Evolutionary conservation across 2,113 vertebrate genomes (phyloP).

Genomic region (Epinephelus fuscoguttatus): DNA sequence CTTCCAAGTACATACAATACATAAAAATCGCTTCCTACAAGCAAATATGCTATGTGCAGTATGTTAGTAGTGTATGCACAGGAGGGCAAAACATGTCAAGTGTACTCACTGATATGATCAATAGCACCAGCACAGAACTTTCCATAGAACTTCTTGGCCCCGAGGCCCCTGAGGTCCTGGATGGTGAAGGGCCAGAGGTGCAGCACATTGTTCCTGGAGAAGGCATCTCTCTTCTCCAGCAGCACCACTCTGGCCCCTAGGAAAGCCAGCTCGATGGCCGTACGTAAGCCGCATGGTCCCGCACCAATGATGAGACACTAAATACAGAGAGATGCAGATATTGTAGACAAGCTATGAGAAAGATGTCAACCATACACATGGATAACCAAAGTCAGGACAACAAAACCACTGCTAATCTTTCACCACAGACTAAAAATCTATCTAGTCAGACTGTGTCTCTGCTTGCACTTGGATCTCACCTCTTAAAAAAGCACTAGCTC

Average conservation of each 20-base stretch:
- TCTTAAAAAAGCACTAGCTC: neutral
- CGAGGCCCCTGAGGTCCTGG: constrained; percentile 94
- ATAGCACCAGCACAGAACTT: constrained; percentile 99
- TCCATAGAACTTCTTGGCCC: constrained; percentile 98
- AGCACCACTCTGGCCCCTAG: constrained; percentile 97
- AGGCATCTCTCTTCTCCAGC: constrained; percentile 96
- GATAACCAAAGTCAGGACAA: neutral
- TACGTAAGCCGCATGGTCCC: constrained; percentile 96
- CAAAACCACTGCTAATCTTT: neutral
- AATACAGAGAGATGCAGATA: neutral
- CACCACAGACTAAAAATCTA: neutral
- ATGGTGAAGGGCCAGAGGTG: constrained; percentile 99
- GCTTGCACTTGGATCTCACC: neutral
- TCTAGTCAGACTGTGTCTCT: neutral
- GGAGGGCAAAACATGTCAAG: accelerated
- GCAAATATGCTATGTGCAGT: neutral
- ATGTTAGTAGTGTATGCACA: neutral
- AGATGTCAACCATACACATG: neutral
- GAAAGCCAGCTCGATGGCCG: constrained; percentile 95
- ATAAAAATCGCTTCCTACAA: neutral
- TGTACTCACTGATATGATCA: constrained; percentile 97
- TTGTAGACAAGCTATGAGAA: accelerated
- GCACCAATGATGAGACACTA: constrained; percentile 99
- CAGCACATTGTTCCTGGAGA: constrained; percentile 97
- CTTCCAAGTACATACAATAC: neutral